A percentile compares a stretch with the other conserved stretches of the same genome.
Evolutionary conservation across 2,113 vertebrate genomes (phyloP).

Genomic region (Phalacrocorax brasilianus): DNA sequence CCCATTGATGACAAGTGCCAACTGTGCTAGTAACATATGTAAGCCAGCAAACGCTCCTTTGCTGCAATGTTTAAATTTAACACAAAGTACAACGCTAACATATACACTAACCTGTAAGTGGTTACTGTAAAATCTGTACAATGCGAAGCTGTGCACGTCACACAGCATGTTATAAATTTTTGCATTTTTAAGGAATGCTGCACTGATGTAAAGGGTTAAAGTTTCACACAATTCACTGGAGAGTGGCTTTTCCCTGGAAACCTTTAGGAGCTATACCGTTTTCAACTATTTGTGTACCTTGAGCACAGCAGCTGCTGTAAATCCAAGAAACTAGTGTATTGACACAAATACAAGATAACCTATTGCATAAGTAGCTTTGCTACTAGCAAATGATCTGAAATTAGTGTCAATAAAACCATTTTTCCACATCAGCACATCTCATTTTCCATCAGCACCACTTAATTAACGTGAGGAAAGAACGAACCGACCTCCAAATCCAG

Average conservation of each 20-base stretch:
- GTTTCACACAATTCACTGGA: background rate
- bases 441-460: background rate
- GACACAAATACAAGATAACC: background rate
- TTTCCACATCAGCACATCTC: background rate
- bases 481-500: background rate
- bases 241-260: background rate
- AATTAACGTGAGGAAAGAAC: background rate
- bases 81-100: background rate
- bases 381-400: background rate
- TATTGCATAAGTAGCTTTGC: background rate
- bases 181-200: background rate
- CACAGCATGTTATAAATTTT: fast-evolving
- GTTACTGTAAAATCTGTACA: background rate
- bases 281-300: background rate
- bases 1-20: background rate
- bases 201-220: background rate
- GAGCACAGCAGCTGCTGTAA: background rate
- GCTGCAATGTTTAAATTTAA: background rate
- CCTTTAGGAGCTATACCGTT: background rate
- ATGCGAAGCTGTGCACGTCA: background rate
- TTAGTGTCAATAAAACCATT: background rate
- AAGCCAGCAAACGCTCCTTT: background rate
- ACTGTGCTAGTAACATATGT: fast-evolving
- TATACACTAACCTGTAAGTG: background rate
- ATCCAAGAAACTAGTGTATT: background rate